Conservation (phyloP, 1,140 invertebrate species). For the Orius laevigatus region DNA sequence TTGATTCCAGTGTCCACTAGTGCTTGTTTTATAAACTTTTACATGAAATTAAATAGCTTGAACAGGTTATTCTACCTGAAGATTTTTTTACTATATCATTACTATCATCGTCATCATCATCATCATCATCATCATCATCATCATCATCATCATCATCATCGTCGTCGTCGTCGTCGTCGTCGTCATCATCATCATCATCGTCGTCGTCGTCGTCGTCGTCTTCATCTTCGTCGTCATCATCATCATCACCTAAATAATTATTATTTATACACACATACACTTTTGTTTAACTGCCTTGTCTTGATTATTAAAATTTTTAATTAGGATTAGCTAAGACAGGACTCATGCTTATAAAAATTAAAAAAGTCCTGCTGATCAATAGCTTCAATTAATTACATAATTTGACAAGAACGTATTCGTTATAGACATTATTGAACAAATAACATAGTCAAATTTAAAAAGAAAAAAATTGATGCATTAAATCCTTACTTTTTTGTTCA, state of each 20-base stretch:
- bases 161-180: slow-evolving; percentile 25
- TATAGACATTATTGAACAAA: background rate
- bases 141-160: slow-evolving; percentile 29
- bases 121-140: slow-evolving; percentile 30
- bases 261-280: no score
- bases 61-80: slow-evolving; percentile 10
- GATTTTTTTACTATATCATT: slow-evolving; percentile 23
- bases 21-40: no score
- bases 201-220: slow-evolving; percentile 29
- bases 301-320: no score
- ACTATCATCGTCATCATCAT: slow-evolving; percentile 32
- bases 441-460: background rate
- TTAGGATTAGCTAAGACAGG: background rate
- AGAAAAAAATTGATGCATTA: background rate
- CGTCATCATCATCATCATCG: slow-evolving; percentile 26
- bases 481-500: slow-evolving; percentile 84
- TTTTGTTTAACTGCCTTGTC: no score
- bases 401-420: background rate
- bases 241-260: slow-evolving; percentile 26
- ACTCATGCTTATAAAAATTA: slow-evolving; percentile 3
- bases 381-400: background rate
- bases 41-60: no score
- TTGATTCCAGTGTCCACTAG: no score
- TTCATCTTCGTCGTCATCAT: slow-evolving; percentile 34
- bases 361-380: background rate